Conservation (phyloP, 2,888 invertebrate genomes). For the Nemapogon koenigi region DNA sequence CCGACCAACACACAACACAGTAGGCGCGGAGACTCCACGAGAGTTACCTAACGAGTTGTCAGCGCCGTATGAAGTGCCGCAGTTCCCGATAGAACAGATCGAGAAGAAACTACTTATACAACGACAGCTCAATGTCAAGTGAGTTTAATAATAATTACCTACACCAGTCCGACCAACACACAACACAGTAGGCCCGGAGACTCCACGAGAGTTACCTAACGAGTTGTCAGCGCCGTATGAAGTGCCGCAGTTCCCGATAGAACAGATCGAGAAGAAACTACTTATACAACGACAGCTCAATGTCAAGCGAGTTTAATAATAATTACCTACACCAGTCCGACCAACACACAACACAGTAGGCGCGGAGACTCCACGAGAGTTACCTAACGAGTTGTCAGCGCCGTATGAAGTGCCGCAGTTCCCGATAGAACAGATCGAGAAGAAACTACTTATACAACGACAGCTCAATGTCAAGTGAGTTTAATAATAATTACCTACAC, state of each 20-base stretch:
- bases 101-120: constrained; percentile 92
- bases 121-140: constrained; percentile 88
- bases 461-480: constrained; percentile 89
- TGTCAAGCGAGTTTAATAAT: too few relatives aligned
- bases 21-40: constrained; percentile 58
- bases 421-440: constrained; percentile 96
- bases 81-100: constrained; percentile 97
- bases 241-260: not conserved
- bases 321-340: too few relatives aligned
- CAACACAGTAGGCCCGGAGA: not conserved
- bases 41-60: constrained; percentile 87
- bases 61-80: constrained; percentile 96
- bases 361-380: constrained; percentile 61
- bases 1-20: too few relatives aligned
- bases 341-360: constrained; percentile 56
- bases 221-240: not conserved
- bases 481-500: too few relatives aligned
- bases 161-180: not conserved
- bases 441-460: constrained; percentile 87
- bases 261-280: not conserved
- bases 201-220: not conserved
- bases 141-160: constrained; percentile 38
- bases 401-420: constrained; percentile 98
- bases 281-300: too few relatives aligned
- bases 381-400: constrained; percentile 89